Base-by-base conservation (phyloP, 1,140 invertebrate species). In the Lanistes nyassanus region DNA sequence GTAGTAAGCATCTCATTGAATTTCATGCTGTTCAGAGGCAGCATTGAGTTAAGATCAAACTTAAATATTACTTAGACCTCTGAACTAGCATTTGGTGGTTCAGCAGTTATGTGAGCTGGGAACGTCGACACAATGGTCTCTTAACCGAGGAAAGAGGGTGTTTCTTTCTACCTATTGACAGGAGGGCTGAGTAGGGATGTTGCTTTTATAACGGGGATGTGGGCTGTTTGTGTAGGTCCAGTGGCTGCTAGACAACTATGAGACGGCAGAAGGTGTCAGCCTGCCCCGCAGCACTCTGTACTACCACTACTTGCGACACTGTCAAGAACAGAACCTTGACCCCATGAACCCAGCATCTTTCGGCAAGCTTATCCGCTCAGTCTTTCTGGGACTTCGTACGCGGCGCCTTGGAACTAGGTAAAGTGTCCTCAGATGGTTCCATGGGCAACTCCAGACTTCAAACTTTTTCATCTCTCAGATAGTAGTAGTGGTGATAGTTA, bases 301-400 rank as follows among this genome's bases (percentile, higher is more conserved):
- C 90, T 94, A 96, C 86, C 97, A 99, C 91, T 99, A 99, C 90
- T 91, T 98, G 80, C 93, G 95, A 34, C 97, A 99, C 77, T 99
- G 98, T 90, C 92, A 93, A 62, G 95, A 99, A 84, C 93, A 97
- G 85, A 97, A 97, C 89, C 91, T 99, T 71, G 97, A 99, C 88
- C 97, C 97, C 11, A 98, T 99, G 74, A 99, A 99, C 92, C 97
- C 97, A 64, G 98, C 98, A 16, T 98, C 97, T 53, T 99, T 99
- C 92, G 98, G 98, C 39, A 99, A 99, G 91, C 91, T 99, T 21
- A 99, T 99, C 82, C 93, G 98, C 56, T 98, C 97, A 7, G 98
- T 99, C 53, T 99, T 99, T 91, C 91, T 98, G 78, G 97, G 97
- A 16, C 91, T 99, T 77, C 91, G 97, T 79, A 99, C 98, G 29